Evolutionary conservation across 2,888 invertebrate genomes (phyloP).

Genomic region (Amphimallon solstitiale): DNA sequence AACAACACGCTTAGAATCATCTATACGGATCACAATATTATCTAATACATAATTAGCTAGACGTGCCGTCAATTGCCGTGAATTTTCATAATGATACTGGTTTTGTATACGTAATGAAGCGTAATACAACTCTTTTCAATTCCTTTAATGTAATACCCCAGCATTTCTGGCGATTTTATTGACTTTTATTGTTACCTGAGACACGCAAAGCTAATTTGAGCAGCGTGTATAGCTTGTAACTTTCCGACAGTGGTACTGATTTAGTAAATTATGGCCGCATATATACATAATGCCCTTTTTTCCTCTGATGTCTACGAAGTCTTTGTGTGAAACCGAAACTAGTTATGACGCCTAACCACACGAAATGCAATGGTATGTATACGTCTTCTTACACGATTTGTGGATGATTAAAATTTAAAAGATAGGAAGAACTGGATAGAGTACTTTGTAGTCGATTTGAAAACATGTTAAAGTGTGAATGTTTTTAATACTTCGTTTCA

Average conservation of each 20-base stretch:
- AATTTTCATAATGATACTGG: not conserved
- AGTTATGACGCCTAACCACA: not conserved
- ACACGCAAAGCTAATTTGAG: constrained; percentile 33
- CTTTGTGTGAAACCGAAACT: not conserved
- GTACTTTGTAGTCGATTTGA: too few relatives aligned
- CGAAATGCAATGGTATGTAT: too few relatives aligned
- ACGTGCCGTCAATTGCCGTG: not conserved
- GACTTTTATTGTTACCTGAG: constrained; percentile 29
- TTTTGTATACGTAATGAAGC: constrained; percentile 25
- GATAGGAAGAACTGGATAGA: too few relatives aligned
- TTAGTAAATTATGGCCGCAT: constrained; percentile 12
- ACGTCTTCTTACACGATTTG: too few relatives aligned
- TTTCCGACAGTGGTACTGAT: constrained; percentile 27
- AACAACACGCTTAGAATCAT: too few relatives aligned
- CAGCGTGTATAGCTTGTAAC: constrained; percentile 24
- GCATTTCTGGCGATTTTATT: constrained; percentile 10
- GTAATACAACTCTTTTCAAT: constrained; percentile 26
- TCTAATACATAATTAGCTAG: too few relatives aligned
- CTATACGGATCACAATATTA: too few relatives aligned
- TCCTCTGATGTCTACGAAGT: not conserved
- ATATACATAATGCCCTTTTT: not conserved
- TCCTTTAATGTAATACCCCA: constrained; percentile 18
- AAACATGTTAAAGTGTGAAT: too few relatives aligned
- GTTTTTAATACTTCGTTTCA: too few relatives aligned
- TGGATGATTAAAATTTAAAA: too few relatives aligned